Base-by-base conservation (phyloP, 2,888 invertebrate species). In the Nudaria mundana region DNA sequence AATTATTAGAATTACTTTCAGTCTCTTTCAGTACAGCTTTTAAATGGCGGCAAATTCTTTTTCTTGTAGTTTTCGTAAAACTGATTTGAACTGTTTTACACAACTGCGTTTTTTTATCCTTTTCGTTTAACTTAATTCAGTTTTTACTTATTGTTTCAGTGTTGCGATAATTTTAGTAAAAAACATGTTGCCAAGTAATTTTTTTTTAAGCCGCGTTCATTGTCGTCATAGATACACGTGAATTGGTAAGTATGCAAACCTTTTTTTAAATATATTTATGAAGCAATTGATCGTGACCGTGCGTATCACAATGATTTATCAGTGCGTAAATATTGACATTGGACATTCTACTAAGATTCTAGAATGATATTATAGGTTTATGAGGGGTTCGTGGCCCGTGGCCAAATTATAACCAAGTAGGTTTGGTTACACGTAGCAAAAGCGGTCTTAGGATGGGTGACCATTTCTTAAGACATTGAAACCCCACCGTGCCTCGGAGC, bases 181-280 rank as follows among this genome's bases (percentile, higher is more conserved):
- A 62, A 55, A 20, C 31, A 55, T 26, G 32, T 44, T 34, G 31
- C 33, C 37, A 39, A 29, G 3, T 24, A 5, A 5, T 5, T 40
- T 49, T 58, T 44, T 35, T 54, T 54, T 37, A 57, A 57, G 52
- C n/a, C n/a, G 52, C 51, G 64, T 62, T 64, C 62, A 63, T 64
- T 62, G 65, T 48, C 62, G 54, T n/a, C n/a, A n/a, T n/a, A 43
- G 51, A 44, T 36, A 30, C 39, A 40, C 40, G 40, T 45, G 29
- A 36, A 48, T 41, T 46, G 37, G 2, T 48, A 35, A n/a, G n/a
- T n/a, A n/a, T 60, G 51, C 22, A 24, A 48, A 60, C 56, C 33
- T 39, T 43, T 16, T 37, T 34, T 18, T 39, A 64, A 76, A 45
- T 56, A 45, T 43, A 48, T 44, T 25, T 33, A 16, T 50, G 37